Base-by-base conservation (phyloP, 2,888 invertebrate genomes). In the Acrocyrtus sp. region DNA sequence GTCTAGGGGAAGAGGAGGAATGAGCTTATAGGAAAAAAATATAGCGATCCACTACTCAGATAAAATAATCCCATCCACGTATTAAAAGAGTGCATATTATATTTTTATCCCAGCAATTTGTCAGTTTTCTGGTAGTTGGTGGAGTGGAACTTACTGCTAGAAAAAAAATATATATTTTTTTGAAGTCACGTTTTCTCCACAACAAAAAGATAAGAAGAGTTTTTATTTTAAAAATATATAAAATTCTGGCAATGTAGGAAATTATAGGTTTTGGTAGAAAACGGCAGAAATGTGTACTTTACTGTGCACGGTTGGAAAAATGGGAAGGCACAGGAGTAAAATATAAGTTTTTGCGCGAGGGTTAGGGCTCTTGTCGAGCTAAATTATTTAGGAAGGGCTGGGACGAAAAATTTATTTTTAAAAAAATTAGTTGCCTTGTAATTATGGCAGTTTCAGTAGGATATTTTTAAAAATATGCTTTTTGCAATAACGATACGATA, bases 131-230 rank as follows among this genome's bases (percentile, higher is more conserved):
- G n/a, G n/a, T n/a, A n/a, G n/a, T n/a, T n/a, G n/a, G n/a, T n/a
- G n/a, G n/a, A n/a, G n/a, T n/a, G n/a, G n/a, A n/a, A n/a, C n/a
- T n/a, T n/a, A n/a, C n/a, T n/a, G n/a, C n/a, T n/a, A 76, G 69
- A 70, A 74, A 72, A 73, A 54, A 48, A 21, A 48, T 4, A 21
- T 10, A 48, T 19, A 76, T 73, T n/a, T n/a, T n/a, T n/a, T n/a
- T n/a, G 75, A 78, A 78, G 78, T 80, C 80, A 80, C 80, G 80
- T 80, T 80, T 78, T 79, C 51, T 66, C 60, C 57, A 62, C 56
- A 41, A 26, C 17, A 70, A 29, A 15, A 57, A 66, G 26, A 63
- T 39, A 75, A 72, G 75, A 78, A 78, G n/a, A n/a, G n/a, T n/a
- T n/a, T n/a, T n/a, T n/a, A n/a, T n/a, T n/a, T n/a, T n/a, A n/a